Evolutionary conservation across 2,113 vertebrate genomes (phyloP).

Genomic region (Corythaeola cristata): DNA sequence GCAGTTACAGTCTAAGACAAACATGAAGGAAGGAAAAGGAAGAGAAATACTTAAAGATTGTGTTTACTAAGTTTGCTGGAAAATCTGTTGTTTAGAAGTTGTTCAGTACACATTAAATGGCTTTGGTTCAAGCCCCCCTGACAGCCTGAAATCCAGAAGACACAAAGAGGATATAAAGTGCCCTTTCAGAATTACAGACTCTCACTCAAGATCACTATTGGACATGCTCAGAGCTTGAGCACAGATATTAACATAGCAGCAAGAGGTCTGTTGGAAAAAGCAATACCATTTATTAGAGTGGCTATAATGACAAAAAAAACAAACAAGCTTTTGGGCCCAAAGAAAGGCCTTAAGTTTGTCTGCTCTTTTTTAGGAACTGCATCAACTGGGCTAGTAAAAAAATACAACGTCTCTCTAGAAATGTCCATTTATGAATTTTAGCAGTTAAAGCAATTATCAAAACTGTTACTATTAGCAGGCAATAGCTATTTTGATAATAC

Average conservation of each 20-base stretch:
- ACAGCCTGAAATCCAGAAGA: slow-evolving; percentile 1
- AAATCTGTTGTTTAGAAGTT: not conserved
- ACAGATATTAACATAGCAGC: slow-evolving; percentile 30
- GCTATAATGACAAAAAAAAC: not conserved
- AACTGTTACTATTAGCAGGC: not conserved
- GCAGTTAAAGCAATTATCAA: not conserved
- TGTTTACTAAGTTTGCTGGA: slow-evolving; percentile 12
- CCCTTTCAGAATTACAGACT: slow-evolving; percentile 24
- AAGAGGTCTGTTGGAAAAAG: not conserved
- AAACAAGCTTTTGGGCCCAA: not conserved
- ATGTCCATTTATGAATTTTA: not conserved
- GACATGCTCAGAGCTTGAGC: not conserved
- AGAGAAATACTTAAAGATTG: not conserved
- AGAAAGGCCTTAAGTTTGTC: not conserved
- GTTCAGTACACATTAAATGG: not conserved
- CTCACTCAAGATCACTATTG: not conserved
- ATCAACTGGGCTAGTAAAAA: not conserved
- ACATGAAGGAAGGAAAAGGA: not conserved
- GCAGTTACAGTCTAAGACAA: not conserved
- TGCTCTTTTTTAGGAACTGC: not conserved
- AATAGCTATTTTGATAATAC: not conserved
- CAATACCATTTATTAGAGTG: not conserved
- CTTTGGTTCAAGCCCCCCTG: not conserved
- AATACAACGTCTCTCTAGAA: not conserved
- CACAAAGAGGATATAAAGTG: not conserved